These are phyloP conservation scores for Pseudomyrmex sp. DNA, from an alignment of 1,140 invertebrate genomes.

Conservation along the genomic window DNA sequence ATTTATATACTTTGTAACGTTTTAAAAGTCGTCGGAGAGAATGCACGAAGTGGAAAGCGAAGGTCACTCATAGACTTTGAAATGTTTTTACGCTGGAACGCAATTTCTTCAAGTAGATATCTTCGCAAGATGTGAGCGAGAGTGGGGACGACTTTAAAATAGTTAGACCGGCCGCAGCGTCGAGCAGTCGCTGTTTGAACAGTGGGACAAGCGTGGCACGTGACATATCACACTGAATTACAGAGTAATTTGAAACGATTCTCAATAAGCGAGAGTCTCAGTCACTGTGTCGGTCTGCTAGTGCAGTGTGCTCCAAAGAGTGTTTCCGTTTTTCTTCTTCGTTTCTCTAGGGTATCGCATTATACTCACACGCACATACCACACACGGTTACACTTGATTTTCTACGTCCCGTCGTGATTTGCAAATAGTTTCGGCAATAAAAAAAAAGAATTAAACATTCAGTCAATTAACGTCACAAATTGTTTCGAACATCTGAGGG, in stretches of 20 bases:
- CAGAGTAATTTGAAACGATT: conserved; percentile 62
- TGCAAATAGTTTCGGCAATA: not conserved
- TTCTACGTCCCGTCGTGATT: not conserved
- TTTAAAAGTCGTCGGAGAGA: too few relatives aligned
- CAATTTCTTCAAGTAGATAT: conserved; percentile 24
- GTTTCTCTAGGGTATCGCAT: conserved; percentile 12
- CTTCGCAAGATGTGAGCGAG: not conserved
- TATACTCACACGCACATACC: not conserved
- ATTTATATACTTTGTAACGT: too few relatives aligned
- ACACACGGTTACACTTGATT: too few relatives aligned
- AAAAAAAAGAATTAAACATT: too few relatives aligned
- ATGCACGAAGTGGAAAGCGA: too few relatives aligned
- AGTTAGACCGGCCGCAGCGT: conserved; percentile 25
- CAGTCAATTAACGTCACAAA: too few relatives aligned
- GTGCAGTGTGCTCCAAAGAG: not conserved
- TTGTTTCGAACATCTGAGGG: too few relatives aligned
- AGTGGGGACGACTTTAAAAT: conserved; percentile 49
- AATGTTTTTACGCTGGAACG: conserved; percentile 17
- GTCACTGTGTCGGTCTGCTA: not conserved
- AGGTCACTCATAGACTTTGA: not conserved
- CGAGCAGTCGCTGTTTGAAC: conserved; percentile 47
- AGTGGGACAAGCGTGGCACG: conserved; percentile 61
- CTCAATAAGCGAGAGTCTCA: conserved; percentile 17
- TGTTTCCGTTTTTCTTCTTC: conserved; percentile 15
- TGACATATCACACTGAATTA: conserved; percentile 69